Percentiles rank a stretch among this genome's conserved stretches.
phyloP scores from a whole-genome alignment of 2,797 vertebrate genomes.

The Champsocephalus esox region DNA sequence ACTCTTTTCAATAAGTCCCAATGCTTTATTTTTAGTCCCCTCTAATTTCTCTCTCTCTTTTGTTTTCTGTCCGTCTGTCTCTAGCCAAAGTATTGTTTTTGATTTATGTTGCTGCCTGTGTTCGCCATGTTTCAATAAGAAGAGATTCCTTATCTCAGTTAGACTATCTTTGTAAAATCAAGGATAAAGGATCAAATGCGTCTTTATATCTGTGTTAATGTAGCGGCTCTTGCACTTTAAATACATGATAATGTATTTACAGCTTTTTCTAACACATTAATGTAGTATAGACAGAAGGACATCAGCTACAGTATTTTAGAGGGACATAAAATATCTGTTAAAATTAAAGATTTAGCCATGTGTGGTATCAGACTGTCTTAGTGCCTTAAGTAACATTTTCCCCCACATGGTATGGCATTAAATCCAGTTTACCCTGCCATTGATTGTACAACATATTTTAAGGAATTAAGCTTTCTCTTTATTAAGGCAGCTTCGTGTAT shows the following conservation, averaged over 20 bases:
- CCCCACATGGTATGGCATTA: background rate
- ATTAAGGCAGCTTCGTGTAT: conserved; percentile 6
- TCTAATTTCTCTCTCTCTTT: too few relatives aligned
- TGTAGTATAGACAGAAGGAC: background rate
- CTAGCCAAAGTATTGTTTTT: too few relatives aligned
- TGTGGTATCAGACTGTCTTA: conserved; percentile 6
- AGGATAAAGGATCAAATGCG: too few relatives aligned
- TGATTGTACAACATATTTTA: background rate
- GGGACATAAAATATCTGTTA: background rate
- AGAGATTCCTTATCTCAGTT: too few relatives aligned
- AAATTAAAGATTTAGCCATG: background rate
- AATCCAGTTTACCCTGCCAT: conserved; percentile 2
- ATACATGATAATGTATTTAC: background rate
- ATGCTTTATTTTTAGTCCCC: too few relatives aligned
- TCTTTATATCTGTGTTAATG: background rate
- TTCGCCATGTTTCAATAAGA: too few relatives aligned
- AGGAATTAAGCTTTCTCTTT: background rate
- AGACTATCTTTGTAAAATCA: too few relatives aligned
- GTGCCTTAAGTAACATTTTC: background rate
- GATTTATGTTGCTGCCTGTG: too few relatives aligned
- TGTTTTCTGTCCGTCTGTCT: too few relatives aligned
- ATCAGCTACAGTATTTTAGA: background rate
- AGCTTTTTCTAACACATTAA: background rate
- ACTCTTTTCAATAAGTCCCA: too few relatives aligned
- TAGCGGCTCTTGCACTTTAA: background rate